Percentiles rank a stretch among this genome's conserved stretches.
These are phyloP conservation scores for Callionymus lyra DNA, from an alignment of 2,113 vertebrate genomes.

Conservation along the genomic window DNA sequence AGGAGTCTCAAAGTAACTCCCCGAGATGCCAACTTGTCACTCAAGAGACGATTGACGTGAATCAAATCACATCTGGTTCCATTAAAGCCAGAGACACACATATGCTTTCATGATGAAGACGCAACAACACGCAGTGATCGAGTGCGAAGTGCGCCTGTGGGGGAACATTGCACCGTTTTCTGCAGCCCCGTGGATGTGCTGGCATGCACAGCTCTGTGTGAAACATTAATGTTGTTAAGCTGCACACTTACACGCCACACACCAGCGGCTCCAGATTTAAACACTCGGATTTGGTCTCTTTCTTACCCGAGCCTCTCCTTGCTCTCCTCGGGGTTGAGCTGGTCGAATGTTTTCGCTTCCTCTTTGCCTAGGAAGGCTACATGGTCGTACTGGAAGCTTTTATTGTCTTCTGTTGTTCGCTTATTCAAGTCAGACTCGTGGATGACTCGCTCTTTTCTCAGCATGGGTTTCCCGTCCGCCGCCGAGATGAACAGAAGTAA, in stretches of 20 bases:
- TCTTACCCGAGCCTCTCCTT: slow-evolving; percentile 84
- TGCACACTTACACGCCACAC: slow-evolving; percentile 19
- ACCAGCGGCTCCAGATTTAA: slow-evolving; percentile 12
- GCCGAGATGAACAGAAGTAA: slow-evolving; percentile 46
- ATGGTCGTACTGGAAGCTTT: slow-evolving; percentile 88
- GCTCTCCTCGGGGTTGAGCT: slow-evolving; percentile 90
- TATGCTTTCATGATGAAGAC: background rate
- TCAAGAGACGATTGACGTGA: background rate
- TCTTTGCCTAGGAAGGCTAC: slow-evolving; percentile 95
- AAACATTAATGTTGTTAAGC: slow-evolving; percentile 22
- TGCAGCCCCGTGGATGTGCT: too few relatives aligned
- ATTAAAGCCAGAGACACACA: too few relatives aligned
- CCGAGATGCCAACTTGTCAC: slow-evolving; percentile 33
- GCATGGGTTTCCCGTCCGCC: slow-evolving; percentile 73
- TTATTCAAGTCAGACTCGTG: slow-evolving; percentile 69
- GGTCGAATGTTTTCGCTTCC: slow-evolving; percentile 89
- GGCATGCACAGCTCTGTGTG: slow-evolving; percentile 21
- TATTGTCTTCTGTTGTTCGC: slow-evolving; percentile 73
- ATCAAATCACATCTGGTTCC: too few relatives aligned
- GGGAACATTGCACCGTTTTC: background rate
- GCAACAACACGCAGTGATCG: slow-evolving; percentile 4
- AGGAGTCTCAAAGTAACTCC: too few relatives aligned
- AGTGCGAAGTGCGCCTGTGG: too few relatives aligned
- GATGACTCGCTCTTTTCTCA: slow-evolving; percentile 77
- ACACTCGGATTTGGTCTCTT: too few relatives aligned